Evolutionary conservation across 2,888 invertebrate genomes (phyloP).

Genomic region (Cetonia aurata): DNA sequence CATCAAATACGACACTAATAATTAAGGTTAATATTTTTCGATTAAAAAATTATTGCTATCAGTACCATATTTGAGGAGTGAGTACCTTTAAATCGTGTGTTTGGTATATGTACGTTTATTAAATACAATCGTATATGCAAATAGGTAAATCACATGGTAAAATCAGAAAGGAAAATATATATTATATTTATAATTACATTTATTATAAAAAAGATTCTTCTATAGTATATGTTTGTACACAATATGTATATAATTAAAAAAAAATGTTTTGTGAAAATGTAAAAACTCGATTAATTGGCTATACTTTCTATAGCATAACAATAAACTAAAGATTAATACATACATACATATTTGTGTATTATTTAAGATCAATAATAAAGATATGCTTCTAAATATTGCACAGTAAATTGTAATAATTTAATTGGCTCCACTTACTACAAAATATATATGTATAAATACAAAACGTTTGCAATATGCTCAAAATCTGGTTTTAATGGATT

Average conservation of each 20-base stretch:
- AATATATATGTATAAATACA: slow-evolving; percentile 6
- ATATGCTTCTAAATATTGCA: slow-evolving; percentile 33
- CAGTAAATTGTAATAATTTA: slow-evolving; percentile 15
- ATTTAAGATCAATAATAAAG: slow-evolving; percentile 5
- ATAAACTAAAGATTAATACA: background rate
- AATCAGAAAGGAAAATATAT: background rate
- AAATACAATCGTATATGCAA: no score
- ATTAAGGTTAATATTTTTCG: background rate
- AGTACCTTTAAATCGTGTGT: no score
- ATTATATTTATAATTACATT: background rate
- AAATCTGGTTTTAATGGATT: no score
- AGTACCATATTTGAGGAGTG: slow-evolving; percentile 2
- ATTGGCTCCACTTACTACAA: slow-evolving; percentile 19
- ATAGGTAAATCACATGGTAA: no score
- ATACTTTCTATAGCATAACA: background rate
- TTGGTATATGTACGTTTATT: no score
- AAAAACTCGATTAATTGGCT: slow-evolving; percentile 1
- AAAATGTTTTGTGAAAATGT: background rate
- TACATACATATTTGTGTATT: no score
- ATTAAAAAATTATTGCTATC: background rate
- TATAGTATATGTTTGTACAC: background rate
- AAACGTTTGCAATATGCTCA: slow-evolving; percentile 1
- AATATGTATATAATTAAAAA: background rate
- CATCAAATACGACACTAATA: slow-evolving; percentile 10
- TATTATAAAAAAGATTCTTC: slow-evolving; percentile 10